Base-by-base conservation (phyloP, 2,888 invertebrate species). In the Leucophora obtusa region DNA sequence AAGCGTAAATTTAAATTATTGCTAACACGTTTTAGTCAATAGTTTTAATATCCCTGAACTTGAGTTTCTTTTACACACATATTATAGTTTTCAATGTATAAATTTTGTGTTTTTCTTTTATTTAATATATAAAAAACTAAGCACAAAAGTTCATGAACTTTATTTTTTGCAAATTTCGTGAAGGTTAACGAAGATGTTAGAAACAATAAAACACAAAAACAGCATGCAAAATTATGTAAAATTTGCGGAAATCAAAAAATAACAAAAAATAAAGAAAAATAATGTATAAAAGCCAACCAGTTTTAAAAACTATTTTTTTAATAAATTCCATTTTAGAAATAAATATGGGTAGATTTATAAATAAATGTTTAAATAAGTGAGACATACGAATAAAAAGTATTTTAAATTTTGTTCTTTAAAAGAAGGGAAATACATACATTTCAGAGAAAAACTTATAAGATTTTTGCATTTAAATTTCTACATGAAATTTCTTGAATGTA, bases 111-210 rank as follows among this genome's bases (percentile, higher is more conserved):
- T 9, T 43, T 56, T 33, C n/a, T 68, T 56, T 54, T 54, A 56
- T 69, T 68, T 74, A 38, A 14, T 60, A 43, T 56, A 28, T 15
- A n/a, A 47, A 43, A 54, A 60, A 47, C 14, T 43, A 53, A 68
- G 35, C 53, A 54, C 17, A 51, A 63, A 62, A 76, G 76, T 70
- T 70, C 76, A 76, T 63, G 76, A 76, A 69, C 69, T 76, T 76
- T 63, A 70, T 69, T 69, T 56, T 51, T 38, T 38, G 69, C 69
- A n/a, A 63, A 28, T 58, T 54, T 54, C 56, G 14, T 76, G 76
- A 63, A 76, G 69, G 76, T 76, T 70, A 58, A 70, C 69, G 24
- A 35, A 17, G 14, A 62, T 18, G 9, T 21, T 43, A 0, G 17
- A 14, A 28, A 24, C 38, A 21, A 56, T 54, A 21, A 15, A 53